A percentile compares a stretch with the other conserved stretches of the same genome.
Evolutionary conservation across 2,888 invertebrate species (phyloP).

Genomic region (Eremobia ochroleuca): DNA sequence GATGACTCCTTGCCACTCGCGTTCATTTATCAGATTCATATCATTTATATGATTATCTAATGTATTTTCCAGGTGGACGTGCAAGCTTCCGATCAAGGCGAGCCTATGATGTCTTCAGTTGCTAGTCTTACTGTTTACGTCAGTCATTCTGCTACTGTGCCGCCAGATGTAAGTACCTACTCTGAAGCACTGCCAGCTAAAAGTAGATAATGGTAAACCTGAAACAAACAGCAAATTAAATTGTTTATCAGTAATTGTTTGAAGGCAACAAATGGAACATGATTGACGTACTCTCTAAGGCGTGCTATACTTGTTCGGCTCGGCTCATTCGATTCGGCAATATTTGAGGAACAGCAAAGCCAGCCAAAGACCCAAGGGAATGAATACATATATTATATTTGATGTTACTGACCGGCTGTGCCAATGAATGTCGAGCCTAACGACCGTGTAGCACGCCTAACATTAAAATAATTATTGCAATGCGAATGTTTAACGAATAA

Average conservation of each 20-base stretch:
- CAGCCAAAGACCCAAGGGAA: not conserved
- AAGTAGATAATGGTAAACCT: not conserved
- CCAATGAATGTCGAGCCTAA: not conserved
- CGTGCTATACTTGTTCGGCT: not conserved
- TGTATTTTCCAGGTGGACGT: conserved; percentile 93
- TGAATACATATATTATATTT: not conserved
- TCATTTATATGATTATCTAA: not conserved
- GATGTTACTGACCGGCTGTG: not conserved
- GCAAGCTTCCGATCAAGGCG: conserved; percentile 96
- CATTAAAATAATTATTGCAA: not conserved
- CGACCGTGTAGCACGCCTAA: not conserved
- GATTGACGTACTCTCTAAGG: not conserved
- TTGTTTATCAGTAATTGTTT: not conserved
- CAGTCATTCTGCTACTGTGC: conserved; percentile 94
- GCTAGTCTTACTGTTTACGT: conserved; percentile 96
- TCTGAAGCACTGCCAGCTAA: not conserved
- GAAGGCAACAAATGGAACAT: not conserved
- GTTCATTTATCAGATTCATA: too few relatives aligned
- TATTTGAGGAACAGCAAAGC: not conserved
- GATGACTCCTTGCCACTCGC: too few relatives aligned
- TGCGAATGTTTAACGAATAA: not conserved
- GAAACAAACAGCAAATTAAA: not conserved
- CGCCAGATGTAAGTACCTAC: conserved; percentile 88
- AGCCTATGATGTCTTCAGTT: conserved; percentile 95
- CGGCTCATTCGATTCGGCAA: not conserved